Conservation (phyloP, 2,113 vertebrate species). For the Siniperca chuatsi region DNA sequence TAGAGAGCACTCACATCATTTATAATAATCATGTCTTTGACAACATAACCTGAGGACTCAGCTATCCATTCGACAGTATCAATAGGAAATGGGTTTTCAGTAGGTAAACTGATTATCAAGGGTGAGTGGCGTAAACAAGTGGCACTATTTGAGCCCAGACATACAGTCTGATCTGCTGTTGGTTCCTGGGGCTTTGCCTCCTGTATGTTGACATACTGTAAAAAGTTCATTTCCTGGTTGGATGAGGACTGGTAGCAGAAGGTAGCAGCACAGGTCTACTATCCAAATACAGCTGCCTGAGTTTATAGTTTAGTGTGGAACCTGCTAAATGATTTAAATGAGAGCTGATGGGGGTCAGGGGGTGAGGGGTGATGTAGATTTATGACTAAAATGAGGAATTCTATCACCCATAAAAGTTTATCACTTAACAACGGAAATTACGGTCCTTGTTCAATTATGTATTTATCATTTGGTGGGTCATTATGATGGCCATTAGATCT, state of each 20-base stretch:
- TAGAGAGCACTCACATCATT: background rate
- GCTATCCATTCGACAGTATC: background rate
- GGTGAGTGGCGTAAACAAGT: conserved; percentile 1
- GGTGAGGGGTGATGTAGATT: background rate
- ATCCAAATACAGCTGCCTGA: conserved; percentile 52
- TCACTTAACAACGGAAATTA: conserved; percentile 66
- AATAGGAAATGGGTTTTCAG: conserved; percentile 41
- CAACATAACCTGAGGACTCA: background rate
- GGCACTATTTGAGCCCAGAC: background rate
- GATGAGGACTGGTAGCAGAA: conserved; percentile 16
- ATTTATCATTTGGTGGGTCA: conserved; percentile 35
- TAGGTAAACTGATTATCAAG: background rate
- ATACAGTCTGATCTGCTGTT: conserved; percentile 9
- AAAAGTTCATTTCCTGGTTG: conserved; percentile 69
- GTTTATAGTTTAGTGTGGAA: conserved; percentile 36
- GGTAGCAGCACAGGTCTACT: conserved; percentile 10
- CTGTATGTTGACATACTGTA: conserved; percentile 55
- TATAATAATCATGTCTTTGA: background rate
- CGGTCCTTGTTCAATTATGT: conserved; percentile 41
- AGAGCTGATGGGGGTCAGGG: background rate
- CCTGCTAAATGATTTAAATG: conserved; percentile 3
- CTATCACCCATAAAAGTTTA: conserved; percentile 53
- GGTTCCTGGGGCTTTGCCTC: conserved; percentile 5
- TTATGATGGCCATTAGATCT: conserved; percentile 2
- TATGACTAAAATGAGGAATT: conserved; percentile 18